These are phyloP conservation scores for Andricus curvator DNA, from an alignment of 2,888 invertebrate genomes.

Conservation along the genomic window DNA sequence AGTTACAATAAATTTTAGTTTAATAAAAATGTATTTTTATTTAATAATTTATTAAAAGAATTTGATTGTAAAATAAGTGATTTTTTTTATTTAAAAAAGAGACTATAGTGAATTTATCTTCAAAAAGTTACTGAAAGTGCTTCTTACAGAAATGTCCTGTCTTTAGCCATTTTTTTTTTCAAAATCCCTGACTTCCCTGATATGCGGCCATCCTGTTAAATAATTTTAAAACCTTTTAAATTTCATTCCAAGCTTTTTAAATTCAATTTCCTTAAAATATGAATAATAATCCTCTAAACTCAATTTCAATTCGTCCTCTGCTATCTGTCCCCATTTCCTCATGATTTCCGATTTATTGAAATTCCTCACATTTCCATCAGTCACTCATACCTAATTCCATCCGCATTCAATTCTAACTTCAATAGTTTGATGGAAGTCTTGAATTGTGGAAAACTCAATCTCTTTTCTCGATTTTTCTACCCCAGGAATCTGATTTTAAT, in stretches of 20 bases:
- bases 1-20: no score
- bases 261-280: not conserved
- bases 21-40: no score
- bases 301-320: not conserved
- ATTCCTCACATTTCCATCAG: slow-evolving; percentile 4
- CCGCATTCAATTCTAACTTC: slow-evolving; percentile 1
- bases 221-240: no score
- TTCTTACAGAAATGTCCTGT: no score
- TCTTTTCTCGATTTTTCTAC: not conserved
- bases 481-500: not conserved
- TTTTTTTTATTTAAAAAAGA: no score
- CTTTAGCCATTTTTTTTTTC: no score
- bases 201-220: no score
- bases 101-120: no score
- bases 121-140: no score
- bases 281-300: not conserved
- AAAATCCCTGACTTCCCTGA: no score
- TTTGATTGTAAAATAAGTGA: no score
- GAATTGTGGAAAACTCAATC: not conserved
- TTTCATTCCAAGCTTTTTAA: not conserved
- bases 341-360: slow-evolving; percentile 16
- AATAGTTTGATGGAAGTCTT: not conserved
- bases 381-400: slow-evolving; percentile 13
- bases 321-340: not conserved
- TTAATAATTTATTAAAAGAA: no score